phyloP scores from a whole-genome alignment of 2,888 invertebrate genomes.

The Amphipyra tragopoginis region DNA sequence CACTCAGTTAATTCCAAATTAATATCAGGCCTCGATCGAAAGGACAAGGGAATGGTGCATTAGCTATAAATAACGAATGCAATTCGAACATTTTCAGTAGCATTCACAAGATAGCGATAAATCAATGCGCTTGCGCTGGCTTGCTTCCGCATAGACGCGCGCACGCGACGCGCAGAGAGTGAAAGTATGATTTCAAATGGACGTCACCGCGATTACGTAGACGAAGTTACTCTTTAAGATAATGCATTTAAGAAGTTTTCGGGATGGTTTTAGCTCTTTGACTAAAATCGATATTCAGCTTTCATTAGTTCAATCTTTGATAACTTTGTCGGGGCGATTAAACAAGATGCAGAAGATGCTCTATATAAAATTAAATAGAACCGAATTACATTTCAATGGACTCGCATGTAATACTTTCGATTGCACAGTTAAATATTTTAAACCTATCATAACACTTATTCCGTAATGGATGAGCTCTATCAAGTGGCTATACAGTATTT shows the following conservation, averaged over 20 bases:
- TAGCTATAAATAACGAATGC: conserved; percentile 53
- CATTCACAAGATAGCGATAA: conserved; percentile 57
- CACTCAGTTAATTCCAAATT: conserved; percentile 42
- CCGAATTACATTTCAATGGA: conserved; percentile 3
- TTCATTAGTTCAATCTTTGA: no score
- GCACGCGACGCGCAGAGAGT: conserved; percentile 68
- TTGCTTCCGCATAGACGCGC: conserved; percentile 58
- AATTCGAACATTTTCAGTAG: conserved; percentile 57
- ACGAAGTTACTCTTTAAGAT: conserved; percentile 27
- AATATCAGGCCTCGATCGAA: conserved; percentile 48
- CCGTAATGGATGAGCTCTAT: conserved; percentile 33
- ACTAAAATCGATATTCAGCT: no score
- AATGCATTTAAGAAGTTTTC: background rate
- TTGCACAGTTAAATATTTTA: conserved; percentile 17
- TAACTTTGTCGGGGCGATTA: no score
- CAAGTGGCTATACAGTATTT: conserved; percentile 38
- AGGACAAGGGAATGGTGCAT: conserved; percentile 54
- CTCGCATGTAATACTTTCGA: conserved; percentile 15
- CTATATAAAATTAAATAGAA: background rate
- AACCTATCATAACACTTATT: conserved; percentile 23
- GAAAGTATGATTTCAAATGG: conserved; percentile 75
- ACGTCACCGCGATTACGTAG: conserved; percentile 71
- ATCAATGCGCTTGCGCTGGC: conserved; percentile 50
- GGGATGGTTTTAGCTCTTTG: no score
- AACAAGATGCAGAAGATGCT: no score